Evolutionary conservation across 2,888 invertebrate species (phyloP).

Genomic region (Caenorhabditis zanzibari): DNA sequence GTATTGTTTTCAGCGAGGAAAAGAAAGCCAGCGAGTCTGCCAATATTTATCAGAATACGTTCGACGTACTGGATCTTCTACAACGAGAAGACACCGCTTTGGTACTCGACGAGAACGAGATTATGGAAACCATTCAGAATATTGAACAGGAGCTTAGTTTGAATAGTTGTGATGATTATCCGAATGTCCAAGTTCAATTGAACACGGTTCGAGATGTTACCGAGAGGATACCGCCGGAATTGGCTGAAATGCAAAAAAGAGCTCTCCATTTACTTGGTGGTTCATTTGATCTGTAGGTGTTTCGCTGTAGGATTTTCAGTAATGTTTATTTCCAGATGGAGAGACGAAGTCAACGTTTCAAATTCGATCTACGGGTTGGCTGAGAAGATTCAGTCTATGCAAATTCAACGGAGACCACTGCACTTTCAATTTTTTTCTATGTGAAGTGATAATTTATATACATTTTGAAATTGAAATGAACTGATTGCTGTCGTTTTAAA

Average conservation of each 20-base stretch:
- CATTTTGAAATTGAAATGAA: neutral
- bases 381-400: conserved; percentile 20
- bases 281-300: conserved; percentile 53
- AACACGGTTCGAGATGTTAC: conserved; percentile 37
- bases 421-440: conserved; percentile 7
- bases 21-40: conserved; percentile 11
- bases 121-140: neutral
- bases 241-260: conserved; percentile 28
- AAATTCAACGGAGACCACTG: conserved; percentile 15
- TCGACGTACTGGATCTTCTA: conserved; percentile 13
- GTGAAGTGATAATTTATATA: conserved; percentile 18
- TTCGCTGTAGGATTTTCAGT: neutral
- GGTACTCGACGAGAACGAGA: conserved; percentile 24
- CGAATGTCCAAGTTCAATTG: conserved; percentile 53
- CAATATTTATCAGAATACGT: neutral
- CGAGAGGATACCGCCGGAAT: conserved; percentile 13
- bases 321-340: conserved; percentile 38
- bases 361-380: conserved; percentile 54
- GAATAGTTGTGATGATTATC: conserved; percentile 58
- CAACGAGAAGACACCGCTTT: conserved; percentile 13
- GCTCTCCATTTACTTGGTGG: conserved; percentile 22
- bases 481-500: neutral
- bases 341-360: conserved; percentile 49
- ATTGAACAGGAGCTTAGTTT: conserved; percentile 42
- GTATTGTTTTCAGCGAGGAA: neutral